Conservation (phyloP, 2,113 vertebrate genomes). For the Oreochromis tanganicae region DNA sequence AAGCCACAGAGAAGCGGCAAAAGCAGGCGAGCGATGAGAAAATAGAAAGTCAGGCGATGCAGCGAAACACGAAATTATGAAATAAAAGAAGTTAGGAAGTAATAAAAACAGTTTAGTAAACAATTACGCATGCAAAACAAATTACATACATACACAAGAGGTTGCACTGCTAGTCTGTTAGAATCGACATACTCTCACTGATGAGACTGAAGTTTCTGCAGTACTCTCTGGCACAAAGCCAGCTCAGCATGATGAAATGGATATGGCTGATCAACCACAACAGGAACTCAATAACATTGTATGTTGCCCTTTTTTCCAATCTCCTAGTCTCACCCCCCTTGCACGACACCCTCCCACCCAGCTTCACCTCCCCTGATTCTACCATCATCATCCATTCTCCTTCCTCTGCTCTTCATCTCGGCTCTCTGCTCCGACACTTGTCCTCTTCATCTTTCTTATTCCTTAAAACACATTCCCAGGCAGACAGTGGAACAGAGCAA, state of each 20-base stretch:
- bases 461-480: slow-evolving; percentile 36
- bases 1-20: neutral
- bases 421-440: slow-evolving; percentile 14
- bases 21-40: neutral
- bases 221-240: slow-evolving; percentile 12
- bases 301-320: slow-evolving; percentile 35
- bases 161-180: neutral
- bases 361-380: slow-evolving; percentile 14
- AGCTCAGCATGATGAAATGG: slow-evolving; percentile 50
- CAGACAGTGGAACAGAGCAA: slow-evolving; percentile 44
- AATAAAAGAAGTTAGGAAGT: neutral
- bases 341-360: slow-evolving; percentile 4
- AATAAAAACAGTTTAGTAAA: neutral
- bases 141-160: neutral
- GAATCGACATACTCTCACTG: slow-evolving; percentile 12
- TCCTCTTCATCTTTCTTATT: slow-evolving; percentile 55
- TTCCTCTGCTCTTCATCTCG: slow-evolving; percentile 36
- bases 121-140: neutral
- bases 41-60: neutral
- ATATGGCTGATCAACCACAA: slow-evolving; percentile 46
- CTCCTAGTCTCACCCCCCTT: slow-evolving; percentile 11
- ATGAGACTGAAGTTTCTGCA: slow-evolving; percentile 23
- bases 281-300: slow-evolving; percentile 50
- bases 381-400: slow-evolving; percentile 53
- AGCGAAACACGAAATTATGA: neutral